Evolutionary conservation across 2,888 invertebrate species (phyloP).

Genomic region (Drosophila borborema): DNA sequence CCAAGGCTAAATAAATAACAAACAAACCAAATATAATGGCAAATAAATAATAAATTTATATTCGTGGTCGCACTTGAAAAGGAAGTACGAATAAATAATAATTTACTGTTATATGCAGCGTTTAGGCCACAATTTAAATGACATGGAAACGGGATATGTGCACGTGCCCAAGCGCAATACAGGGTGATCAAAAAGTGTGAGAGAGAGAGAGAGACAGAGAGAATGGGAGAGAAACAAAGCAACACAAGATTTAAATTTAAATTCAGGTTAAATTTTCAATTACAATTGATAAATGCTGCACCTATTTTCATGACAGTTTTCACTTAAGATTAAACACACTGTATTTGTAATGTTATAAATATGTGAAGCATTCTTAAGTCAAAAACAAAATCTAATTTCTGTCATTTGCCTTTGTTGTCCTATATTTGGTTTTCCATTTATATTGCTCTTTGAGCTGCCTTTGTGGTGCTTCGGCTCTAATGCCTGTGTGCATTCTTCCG

Average conservation of each 20-base stretch:
- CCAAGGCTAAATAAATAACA: conserved; percentile 48
- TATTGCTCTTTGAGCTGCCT: conserved; percentile 6
- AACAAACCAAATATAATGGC: conserved; percentile 44
- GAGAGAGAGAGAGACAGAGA: too few relatives aligned
- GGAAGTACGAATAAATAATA: conserved; percentile 76
- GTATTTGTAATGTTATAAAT: conserved; percentile 19
- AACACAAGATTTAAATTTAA: neutral
- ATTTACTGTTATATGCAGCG: conserved; percentile 60
- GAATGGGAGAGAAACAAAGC: too few relatives aligned
- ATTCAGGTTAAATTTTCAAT: too few relatives aligned
- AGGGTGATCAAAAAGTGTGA: conserved; percentile 34
- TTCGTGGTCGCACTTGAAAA: conserved; percentile 42
- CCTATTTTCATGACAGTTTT: neutral
- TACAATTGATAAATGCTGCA: neutral
- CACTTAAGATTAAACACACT: conserved; percentile 29
- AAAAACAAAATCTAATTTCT: conserved; percentile 34
- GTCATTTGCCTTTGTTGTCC: conserved; percentile 19
- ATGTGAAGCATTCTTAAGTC: conserved; percentile 41
- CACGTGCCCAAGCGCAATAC: conserved; percentile 10
- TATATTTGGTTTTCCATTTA: conserved; percentile 2
- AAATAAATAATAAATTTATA: conserved; percentile 75
- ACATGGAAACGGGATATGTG: conserved; percentile 44
- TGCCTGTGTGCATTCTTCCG: conserved; percentile 4
- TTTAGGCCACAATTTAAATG: conserved; percentile 65
- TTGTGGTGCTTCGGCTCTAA: conserved; percentile 20